phyloP scores from a whole-genome alignment of 1,140 invertebrate species.

The Paraescarpia echinospica region DNA sequence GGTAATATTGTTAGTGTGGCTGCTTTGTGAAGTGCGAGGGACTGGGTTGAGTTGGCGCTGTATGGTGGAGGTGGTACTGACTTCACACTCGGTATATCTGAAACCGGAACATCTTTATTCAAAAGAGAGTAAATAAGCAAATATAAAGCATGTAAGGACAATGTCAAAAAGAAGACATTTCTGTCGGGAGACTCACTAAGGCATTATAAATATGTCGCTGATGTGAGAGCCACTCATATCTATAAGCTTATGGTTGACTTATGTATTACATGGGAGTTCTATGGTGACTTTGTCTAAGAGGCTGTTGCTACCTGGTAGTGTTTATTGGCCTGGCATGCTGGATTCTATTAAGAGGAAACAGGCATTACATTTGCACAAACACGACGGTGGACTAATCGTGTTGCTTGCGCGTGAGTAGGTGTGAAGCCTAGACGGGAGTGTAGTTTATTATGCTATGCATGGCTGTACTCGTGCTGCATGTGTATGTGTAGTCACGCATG shows the following conservation, averaged over 20 bases:
- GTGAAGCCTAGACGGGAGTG: background rate
- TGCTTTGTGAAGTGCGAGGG: background rate
- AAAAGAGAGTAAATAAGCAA: too few species aligned
- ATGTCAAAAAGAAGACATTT: too few species aligned
- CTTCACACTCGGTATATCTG: background rate
- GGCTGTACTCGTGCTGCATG: background rate
- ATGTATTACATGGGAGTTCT: background rate
- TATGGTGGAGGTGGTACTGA: background rate
- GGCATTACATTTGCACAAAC: background rate
- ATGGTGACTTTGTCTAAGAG: background rate
- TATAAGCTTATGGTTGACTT: background rate
- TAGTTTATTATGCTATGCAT: background rate
- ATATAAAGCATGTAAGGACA: too few species aligned
- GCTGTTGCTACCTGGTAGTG: background rate
- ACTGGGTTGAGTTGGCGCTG: background rate
- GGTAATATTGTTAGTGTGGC: background rate
- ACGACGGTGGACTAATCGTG: background rate
- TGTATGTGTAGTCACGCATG: too few species aligned
- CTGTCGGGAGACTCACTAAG: too few species aligned
- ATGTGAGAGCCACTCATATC: too few species aligned
- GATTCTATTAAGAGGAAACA: background rate
- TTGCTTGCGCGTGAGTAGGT: background rate
- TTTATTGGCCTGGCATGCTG: background rate
- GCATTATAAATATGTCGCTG: too few species aligned
- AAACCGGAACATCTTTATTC: too few species aligned